Conservation (phyloP, 1,140 invertebrate genomes). For the Leptinotarsa defecta region DNA sequence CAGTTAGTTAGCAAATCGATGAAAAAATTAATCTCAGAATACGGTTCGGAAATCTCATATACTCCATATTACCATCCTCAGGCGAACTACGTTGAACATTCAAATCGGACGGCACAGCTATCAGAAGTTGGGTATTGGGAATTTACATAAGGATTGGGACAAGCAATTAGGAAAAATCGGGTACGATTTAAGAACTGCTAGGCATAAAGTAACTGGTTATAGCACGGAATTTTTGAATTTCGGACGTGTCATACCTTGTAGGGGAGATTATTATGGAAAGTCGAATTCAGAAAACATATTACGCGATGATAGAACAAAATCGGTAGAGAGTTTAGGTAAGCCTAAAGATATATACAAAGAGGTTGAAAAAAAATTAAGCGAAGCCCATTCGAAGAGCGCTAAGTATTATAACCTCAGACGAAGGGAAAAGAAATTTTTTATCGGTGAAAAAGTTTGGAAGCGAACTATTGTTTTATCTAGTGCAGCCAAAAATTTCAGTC, state of each 20-base stretch:
- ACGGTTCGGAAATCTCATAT: slow-evolving; percentile 27
- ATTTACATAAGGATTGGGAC: slow-evolving; percentile 33
- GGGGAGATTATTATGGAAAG: slow-evolving; percentile 28
- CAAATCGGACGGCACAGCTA: slow-evolving; percentile 28
- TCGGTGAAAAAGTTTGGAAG: slow-evolving; percentile 35
- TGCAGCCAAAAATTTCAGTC: slow-evolving; percentile 26
- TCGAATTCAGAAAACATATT: background rate
- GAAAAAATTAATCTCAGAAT: slow-evolving; percentile 7
- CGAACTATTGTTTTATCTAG: slow-evolving; percentile 35
- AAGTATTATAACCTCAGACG: slow-evolving; percentile 33
- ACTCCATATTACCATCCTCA: slow-evolving; percentile 30
- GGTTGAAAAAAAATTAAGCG: slow-evolving; percentile 3
- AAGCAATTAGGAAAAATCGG: slow-evolving; percentile 19
- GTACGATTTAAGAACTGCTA: slow-evolving; percentile 28
- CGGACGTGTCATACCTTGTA: slow-evolving; percentile 23
- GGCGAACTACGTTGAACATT: slow-evolving; percentile 30
- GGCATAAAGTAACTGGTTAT: slow-evolving; percentile 29
- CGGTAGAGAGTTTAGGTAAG: slow-evolving; percentile 17
- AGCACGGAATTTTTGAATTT: slow-evolving; percentile 20
- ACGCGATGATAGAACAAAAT: slow-evolving; percentile 7
- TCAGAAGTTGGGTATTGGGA: slow-evolving; percentile 31
- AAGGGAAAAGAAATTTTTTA: slow-evolving; percentile 23
- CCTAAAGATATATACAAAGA: slow-evolving; percentile 22
- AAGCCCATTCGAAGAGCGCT: slow-evolving; percentile 27
- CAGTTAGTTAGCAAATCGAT: slow-evolving; percentile 27